A percentile compares a stretch with the other conserved stretches of the same genome.
Evolutionary conservation across 2,888 invertebrate species (phyloP).

Genomic region (Drosophila mimica): DNA sequence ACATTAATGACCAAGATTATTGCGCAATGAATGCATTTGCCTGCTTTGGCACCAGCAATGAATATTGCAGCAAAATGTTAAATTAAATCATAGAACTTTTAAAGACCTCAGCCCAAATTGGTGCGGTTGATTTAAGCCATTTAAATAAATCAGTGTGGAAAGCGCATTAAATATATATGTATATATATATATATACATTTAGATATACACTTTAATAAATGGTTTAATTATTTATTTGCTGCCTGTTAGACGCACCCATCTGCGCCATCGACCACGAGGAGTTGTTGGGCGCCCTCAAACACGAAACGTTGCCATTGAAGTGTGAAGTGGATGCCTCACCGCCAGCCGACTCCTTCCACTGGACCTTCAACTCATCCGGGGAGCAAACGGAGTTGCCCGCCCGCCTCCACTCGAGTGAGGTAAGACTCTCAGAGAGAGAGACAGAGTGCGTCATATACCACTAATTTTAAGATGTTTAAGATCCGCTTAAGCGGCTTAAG

Average conservation of each 20-base stretch:
- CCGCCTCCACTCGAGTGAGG: slow-evolving; percentile 86
- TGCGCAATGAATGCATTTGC: slow-evolving; percentile 78
- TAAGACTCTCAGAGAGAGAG: slow-evolving; percentile 57
- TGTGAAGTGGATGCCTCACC: slow-evolving; percentile 96
- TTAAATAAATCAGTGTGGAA: slow-evolving; percentile 11
- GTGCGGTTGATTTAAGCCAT: slow-evolving; percentile 33
- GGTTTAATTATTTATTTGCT: slow-evolving; percentile 66
- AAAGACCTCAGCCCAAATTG: slow-evolving; percentile 33
- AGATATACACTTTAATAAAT: slow-evolving; percentile 55
- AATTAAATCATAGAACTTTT: slow-evolving; percentile 71
- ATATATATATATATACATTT: slow-evolving; percentile 25
- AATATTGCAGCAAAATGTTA: slow-evolving; percentile 3
- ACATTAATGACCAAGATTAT: slow-evolving; percentile 80
- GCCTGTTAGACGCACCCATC: slow-evolving; percentile 87
- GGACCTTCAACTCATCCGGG: slow-evolving; percentile 97
- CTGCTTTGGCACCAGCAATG: slow-evolving; percentile 53
- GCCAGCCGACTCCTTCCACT: slow-evolving; percentile 93
- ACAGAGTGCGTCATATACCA: not conserved
- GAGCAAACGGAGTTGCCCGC: slow-evolving; percentile 92
- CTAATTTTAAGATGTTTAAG: slow-evolving; percentile 42
- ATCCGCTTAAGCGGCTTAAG: slow-evolving; percentile 15
- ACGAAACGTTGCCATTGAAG: slow-evolving; percentile 93
- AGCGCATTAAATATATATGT: slow-evolving; percentile 48
- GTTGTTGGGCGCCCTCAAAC: slow-evolving; percentile 93
- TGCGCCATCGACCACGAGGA: slow-evolving; percentile 92